These are phyloP conservation scores for Eurytemora carolleeae DNA, from an alignment of 1,140 invertebrate genomes.

Conservation along the genomic window DNA sequence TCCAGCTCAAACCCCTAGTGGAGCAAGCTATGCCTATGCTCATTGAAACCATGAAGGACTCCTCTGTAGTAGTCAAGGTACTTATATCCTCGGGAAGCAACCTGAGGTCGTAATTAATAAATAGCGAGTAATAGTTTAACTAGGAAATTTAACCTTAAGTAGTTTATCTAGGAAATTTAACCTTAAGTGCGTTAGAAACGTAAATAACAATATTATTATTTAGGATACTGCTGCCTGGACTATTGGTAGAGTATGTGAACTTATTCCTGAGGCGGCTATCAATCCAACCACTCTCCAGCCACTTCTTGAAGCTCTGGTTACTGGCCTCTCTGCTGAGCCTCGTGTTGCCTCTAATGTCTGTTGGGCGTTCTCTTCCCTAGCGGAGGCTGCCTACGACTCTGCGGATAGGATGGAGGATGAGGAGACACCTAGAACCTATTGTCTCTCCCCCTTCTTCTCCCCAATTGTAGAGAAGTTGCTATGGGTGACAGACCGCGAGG, in stretches of 20 bases:
- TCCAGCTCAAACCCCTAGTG: slow-evolving; percentile 71
- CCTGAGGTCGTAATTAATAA: too few relatives aligned
- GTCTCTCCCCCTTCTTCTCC: slow-evolving; percentile 79
- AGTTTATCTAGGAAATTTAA: too few relatives aligned
- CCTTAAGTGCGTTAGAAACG: too few relatives aligned
- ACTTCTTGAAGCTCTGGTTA: slow-evolving; percentile 67
- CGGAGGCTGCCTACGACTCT: slow-evolving; percentile 80
- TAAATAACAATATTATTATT: not conserved
- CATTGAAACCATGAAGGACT: slow-evolving; percentile 81
- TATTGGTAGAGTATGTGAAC: slow-evolving; percentile 88
- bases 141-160: too few relatives aligned
- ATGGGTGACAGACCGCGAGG: slow-evolving; percentile 76
- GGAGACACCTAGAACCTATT: slow-evolving; percentile 76
- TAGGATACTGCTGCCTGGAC: slow-evolving; percentile 96
- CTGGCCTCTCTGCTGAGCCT: slow-evolving; percentile 66
- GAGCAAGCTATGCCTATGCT: slow-evolving; percentile 89
- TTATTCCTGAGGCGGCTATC: slow-evolving; percentile 87
- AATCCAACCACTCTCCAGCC: slow-evolving; percentile 44
- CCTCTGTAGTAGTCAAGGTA: slow-evolving; percentile 53
- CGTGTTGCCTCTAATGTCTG: slow-evolving; percentile 96
- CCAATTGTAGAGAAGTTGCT: slow-evolving; percentile 73
- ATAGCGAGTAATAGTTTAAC: too few relatives aligned
- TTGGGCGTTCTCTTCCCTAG: slow-evolving; percentile 95
- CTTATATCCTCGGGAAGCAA: too few relatives aligned
- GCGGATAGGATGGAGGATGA: slow-evolving; percentile 38